A percentile compares a stretch with the other conserved stretches of the same genome.
Conservation (phyloP, 2,113 vertebrate genomes). For the Psettodes erumei region DNA sequence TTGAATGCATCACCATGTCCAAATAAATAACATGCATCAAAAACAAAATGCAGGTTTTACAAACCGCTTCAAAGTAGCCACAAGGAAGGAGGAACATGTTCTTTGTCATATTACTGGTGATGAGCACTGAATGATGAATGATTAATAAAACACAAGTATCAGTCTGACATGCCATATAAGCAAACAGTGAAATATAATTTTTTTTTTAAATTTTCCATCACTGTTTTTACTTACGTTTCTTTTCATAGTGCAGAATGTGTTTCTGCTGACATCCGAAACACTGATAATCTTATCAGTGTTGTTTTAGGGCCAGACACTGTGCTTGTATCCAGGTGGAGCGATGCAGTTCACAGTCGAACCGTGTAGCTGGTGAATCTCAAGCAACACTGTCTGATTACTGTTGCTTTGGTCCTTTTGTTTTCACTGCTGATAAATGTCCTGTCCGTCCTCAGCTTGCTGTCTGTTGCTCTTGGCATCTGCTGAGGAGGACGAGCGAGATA, state of each 20-base stretch:
- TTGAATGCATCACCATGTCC: not conserved
- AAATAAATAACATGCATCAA: not conserved
- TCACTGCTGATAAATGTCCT: conserved; percentile 64
- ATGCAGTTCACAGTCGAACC: not conserved
- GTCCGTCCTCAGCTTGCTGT: conserved; percentile 54
- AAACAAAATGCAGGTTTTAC: not conserved
- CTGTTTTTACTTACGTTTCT: not conserved
- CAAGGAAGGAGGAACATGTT: not conserved
- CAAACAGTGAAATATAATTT: not conserved
- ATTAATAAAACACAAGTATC: not conserved
- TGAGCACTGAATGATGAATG: not conserved
- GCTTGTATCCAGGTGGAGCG: not conserved
- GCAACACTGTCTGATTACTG: conserved; percentile 37
- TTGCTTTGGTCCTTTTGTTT: conserved; percentile 65
- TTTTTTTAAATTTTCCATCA: not conserved
- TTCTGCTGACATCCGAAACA: not conserved
- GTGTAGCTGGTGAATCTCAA: conserved; percentile 46
- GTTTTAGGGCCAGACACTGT: not conserved
- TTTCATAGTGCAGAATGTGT: not conserved
- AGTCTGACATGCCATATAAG: not conserved
- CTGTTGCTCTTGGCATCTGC: conserved; percentile 71
- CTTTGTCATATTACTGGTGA: not conserved
- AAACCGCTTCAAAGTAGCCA: not conserved
- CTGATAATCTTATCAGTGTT: not conserved
- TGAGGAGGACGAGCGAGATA: conserved; percentile 62